Evolutionary conservation across 2,113 vertebrate species (phyloP), one percentile per base, ranked within the genome.

Genomic region (Panthera leo): DNA sequence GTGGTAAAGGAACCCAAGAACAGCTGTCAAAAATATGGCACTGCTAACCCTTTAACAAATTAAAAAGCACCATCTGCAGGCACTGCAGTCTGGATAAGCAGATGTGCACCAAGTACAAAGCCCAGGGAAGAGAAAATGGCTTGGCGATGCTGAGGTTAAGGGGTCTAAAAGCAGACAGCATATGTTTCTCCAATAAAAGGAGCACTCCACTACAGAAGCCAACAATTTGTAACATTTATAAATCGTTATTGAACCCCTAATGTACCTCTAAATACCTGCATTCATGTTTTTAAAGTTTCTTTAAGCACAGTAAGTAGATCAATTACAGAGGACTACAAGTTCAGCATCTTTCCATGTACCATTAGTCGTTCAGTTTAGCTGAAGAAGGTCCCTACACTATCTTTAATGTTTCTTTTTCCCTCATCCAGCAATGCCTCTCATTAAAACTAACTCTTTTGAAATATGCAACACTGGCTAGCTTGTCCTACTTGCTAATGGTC

Each of bases 281-380:
- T 99, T 99, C 99, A 98, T 99, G 99, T 99, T 98, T 98, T 98
- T 87, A 96, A 97, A 99, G 98, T 99, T 99, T 99, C 99, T 99
- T 99, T 98, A 98, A 98, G 98, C 99, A 99, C 98, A 99, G 99
- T 99, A 99, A 99, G 99, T 99, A 99, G 99, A 99, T 99, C 99
- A 99, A 99, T 99, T 99, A 99, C 99, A 97, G 98, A 99, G 99
- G 99, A 99, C 98, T 99, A 99, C 99, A 99, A 99, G 99, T 99
- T 99, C 99, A 99, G 99, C 99, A 99, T 99, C 99, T 99, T 99
- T 99, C 99, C 98, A 98, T 99, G 99, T 99, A 99, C 99, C 99
- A 99, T 99, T 99, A 99, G 99, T 99, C 98, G 98, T 99, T 99
- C 98, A 98, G 99, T 99, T 99, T 98, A 99, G 98, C 98, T 98